Evolutionary conservation across 2,888 invertebrate species (phyloP), one percentile per base, ranked within the genome.

Genomic region (Thelaira solivaga): DNA sequence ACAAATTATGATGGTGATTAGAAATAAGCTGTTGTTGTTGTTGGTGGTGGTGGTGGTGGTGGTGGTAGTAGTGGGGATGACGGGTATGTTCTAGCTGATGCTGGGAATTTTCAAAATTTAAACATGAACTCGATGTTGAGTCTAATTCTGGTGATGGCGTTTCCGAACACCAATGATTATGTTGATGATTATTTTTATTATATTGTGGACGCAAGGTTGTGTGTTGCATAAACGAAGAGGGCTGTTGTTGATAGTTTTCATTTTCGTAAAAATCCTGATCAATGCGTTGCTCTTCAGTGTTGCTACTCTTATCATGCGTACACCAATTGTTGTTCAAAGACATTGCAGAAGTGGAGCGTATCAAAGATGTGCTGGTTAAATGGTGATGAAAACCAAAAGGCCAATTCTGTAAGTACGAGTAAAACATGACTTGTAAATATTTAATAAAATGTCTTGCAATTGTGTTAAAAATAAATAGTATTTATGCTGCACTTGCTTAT

Each of bases 351-450:
- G 55, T 18, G n/a, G 74, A 55, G 8, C 71, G 76, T 39, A 26
- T 24, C 4, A 61, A n/a, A 20, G 77, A 22, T 18, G 76, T 34
- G 65, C 61, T 47, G 1, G 69, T 34, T 26, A 64, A 67, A 67
- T 75, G 59, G 61, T 93, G 92, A 87, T 94, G 94, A 85, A 94
- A 94, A 72, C 93, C 93, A 84, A 94, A 94, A 0, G 94, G 94
- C 94, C 94, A 94, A n/a, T 94, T 94, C 94, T 94, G 91, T 24
- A 91, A 92, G n/a, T 81, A 82, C 59, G 24, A 80, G 82, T 81
- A 79, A 82, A 82, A 26, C 4, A 26, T 26, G 26, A 26, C 6
- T 26, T 5, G 26, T n/a, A n/a, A n/a, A n/a, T n/a, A n/a, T n/a
- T n/a, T n/a, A 26, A 5, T 26, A 26, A 26, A 6, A 5, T 26